phyloP scores from a whole-genome alignment of 1,140 invertebrate species.

The Lysiphlebus fabarum region DNA sequence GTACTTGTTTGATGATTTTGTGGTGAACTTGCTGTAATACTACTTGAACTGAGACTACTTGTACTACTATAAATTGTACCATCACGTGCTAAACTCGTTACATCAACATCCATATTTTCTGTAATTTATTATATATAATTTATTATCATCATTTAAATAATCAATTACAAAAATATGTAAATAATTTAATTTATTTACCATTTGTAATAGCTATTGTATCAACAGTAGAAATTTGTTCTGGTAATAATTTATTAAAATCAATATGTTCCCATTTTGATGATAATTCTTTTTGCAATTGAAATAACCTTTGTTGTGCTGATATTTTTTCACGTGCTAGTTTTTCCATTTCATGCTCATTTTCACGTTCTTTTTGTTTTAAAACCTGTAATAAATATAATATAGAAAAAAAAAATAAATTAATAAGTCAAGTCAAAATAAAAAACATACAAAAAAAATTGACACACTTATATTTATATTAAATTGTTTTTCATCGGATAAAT shows the following conservation, averaged over 20 bases:
- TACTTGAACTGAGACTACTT: slow-evolving; percentile 49
- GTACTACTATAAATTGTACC: slow-evolving; percentile 54
- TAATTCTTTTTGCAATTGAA: slow-evolving; percentile 67
- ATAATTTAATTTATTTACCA: slow-evolving; percentile 31
- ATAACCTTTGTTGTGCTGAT: slow-evolving; percentile 68
- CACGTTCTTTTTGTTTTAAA: slow-evolving; percentile 72
- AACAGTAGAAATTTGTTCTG: slow-evolving; percentile 47
- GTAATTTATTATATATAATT: slow-evolving; percentile 24
- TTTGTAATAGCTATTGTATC: slow-evolving; percentile 39
- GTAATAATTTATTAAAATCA: slow-evolving; percentile 60
- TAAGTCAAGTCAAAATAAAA: not conserved
- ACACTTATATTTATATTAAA: not conserved
- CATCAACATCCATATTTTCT: slow-evolving; percentile 49
- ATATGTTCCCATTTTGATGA: slow-evolving; percentile 65
- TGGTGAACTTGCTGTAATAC: slow-evolving; percentile 43
- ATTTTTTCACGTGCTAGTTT: slow-evolving; percentile 83
- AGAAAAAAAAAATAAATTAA: slow-evolving; percentile 26
- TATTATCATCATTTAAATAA: not conserved
- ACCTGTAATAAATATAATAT: slow-evolving; percentile 49
- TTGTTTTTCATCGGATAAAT: not conserved
- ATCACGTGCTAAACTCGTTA: slow-evolving; percentile 42
- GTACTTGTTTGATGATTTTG: slow-evolving; percentile 41
- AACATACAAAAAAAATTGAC: not conserved
- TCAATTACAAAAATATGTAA: not conserved
- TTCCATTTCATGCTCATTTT: slow-evolving; percentile 85